Conservation (phyloP, 2,888 invertebrate species). For the Nemotelus nigrinus region DNA sequence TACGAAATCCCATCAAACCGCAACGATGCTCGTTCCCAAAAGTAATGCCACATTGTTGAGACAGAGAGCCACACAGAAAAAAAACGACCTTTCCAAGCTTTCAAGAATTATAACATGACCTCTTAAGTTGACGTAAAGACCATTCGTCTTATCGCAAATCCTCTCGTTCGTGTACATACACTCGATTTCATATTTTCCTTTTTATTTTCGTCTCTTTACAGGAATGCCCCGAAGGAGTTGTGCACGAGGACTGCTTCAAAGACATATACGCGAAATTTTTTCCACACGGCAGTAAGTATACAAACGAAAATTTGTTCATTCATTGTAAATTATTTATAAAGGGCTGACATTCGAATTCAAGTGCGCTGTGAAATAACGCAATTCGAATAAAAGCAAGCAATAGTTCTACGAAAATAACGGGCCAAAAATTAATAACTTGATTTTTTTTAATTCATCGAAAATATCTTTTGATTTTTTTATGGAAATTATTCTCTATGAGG, state of each 20-base stretch:
- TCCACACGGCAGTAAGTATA: slow-evolving; percentile 94
- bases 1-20: no score
- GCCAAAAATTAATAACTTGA: no score
- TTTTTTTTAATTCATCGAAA: no score
- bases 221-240: slow-evolving; percentile 97
- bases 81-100: not conserved
- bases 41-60: not conserved
- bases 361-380: no score
- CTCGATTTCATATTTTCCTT: not conserved
- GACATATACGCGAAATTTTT: slow-evolving; percentile 98
- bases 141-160: not conserved
- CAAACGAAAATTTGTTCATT: slow-evolving; percentile 4
- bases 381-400: no score
- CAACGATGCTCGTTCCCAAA: not conserved
- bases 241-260: slow-evolving; percentile 96
- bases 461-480: no score
- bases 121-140: not conserved
- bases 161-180: not conserved
- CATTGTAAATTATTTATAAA: not conserved
- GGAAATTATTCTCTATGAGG: no score
- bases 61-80: not conserved
- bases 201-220: slow-evolving; percentile 66
- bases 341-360: not conserved
- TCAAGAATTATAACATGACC: not conserved
- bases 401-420: no score